phyloP scores from a whole-genome alignment of 2,888 invertebrate species.

The Orgyia antiqua region DNA sequence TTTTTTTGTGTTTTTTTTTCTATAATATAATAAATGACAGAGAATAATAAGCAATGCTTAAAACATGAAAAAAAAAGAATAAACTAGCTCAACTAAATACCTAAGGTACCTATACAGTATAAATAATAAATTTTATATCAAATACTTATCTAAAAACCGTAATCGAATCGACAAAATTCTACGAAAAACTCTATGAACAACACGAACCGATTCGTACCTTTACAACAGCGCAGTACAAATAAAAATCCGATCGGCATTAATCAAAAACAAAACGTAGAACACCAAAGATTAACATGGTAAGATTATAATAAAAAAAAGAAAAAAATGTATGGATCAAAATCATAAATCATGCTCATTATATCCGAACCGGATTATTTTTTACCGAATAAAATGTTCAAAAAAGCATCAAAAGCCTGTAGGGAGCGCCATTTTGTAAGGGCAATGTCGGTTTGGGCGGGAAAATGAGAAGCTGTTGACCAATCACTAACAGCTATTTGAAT shows the following conservation, averaged over 20 bases:
- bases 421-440: slow-evolving; percentile 74
- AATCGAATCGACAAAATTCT: no score
- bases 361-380: slow-evolving; percentile 77
- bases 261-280: slow-evolving; percentile 63
- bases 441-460: slow-evolving; percentile 64
- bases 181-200: slow-evolving; percentile 8
- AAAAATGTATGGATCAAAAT: slow-evolving; percentile 63
- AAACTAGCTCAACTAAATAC: no score
- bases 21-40: no score
- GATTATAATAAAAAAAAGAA: slow-evolving; percentile 51
- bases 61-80: no score
- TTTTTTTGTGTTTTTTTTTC: no score
- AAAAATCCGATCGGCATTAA: slow-evolving; percentile 53
- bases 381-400: slow-evolving; percentile 73
- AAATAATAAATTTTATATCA: no score
- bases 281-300: slow-evolving; percentile 68
- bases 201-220: slow-evolving; percentile 7
- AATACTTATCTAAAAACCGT: no score
- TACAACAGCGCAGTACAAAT: slow-evolving; percentile 32
- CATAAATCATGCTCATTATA: slow-evolving; percentile 79
- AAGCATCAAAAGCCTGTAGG: slow-evolving; percentile 74
- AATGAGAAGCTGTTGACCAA: slow-evolving; percentile 52
- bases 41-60: no score
- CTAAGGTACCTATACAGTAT: no score
- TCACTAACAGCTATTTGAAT: slow-evolving; percentile 35